Evolutionary conservation across 2,888 invertebrate species (phyloP), one percentile per base, ranked within the genome.

Genomic region (Scrobipalpa atriplicella): DNA sequence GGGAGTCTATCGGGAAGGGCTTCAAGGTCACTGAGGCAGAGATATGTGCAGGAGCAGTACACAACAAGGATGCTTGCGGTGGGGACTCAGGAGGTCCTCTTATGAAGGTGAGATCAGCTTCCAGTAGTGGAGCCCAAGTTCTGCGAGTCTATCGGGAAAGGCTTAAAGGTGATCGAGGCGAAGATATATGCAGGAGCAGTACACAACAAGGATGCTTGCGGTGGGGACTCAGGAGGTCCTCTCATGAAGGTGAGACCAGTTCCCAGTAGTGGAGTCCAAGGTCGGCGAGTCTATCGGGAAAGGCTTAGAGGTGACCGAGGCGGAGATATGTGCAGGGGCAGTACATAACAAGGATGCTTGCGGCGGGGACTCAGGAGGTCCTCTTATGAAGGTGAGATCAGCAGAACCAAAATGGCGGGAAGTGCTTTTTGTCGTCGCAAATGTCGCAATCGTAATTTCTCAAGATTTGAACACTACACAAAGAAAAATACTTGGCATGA

Each of bases 31-130:
- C 73, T 0, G 66, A 77, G 0, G 82, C 85, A 0, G 93, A 94
- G 72, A 82, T 94, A 72, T 94, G 94, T 75, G 94, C 93, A 0
- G 95, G 95, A 10, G 94, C 94, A 36, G 84, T 88, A 61, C 73
- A 81, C 0, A 94, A 94, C 65, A 87, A 92, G 67, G 95, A 95
- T 73, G 93, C 94, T 0, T 95, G 95, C 69, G 90, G 87, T 0
- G 95, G 95, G 0, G 95, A 95, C 74, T 94, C 94, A 0, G 95
- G 95, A 6, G 95, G 95, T 6, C 95, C 95, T 29, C 81, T 92
- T 0, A 89, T 90, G 87, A 90, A 90, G 87, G 93, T 87, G 77
- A 67, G n/a, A 6, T 16, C 68, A 90, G 90, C 71, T 91, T 13
- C 90, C 90, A 39, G 70, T 92, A 18, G 81, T 89, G 8, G 70